A percentile compares a stretch with the other conserved stretches of the same genome.
Conservation (phyloP, 2,113 vertebrate species). For the Aptenodytes patagonicus region DNA sequence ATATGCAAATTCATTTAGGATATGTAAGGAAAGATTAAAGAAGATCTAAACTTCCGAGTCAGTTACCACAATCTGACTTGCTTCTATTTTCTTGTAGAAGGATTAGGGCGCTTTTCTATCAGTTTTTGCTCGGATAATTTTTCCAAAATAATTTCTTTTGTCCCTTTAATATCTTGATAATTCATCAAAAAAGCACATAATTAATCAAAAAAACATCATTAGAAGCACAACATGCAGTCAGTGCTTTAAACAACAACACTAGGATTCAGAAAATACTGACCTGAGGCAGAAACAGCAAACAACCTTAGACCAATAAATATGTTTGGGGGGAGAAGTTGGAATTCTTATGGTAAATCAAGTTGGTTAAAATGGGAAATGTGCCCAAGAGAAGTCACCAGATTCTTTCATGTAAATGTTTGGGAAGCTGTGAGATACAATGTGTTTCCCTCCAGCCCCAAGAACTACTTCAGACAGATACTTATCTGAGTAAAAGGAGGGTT, state of each 20-base stretch:
- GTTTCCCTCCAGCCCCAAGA: background rate
- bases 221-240: background rate
- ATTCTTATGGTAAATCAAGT: background rate
- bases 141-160: background rate
- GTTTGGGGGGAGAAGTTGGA: background rate
- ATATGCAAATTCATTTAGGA: background rate
- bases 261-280: background rate
- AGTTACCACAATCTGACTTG: background rate
- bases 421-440: background rate
- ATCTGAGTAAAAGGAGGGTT: background rate
- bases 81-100: background rate
- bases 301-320: background rate
- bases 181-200: background rate
- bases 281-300: background rate
- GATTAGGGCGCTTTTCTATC: background rate
- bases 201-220: accelerated
- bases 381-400: background rate
- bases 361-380: background rate
- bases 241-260: background rate
- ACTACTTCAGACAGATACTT: background rate
- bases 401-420: background rate
- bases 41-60: background rate
- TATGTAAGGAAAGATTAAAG: background rate
- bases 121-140: background rate
- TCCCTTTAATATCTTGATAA: background rate